Evolutionary conservation across 2,797 vertebrate species (phyloP).

Genomic region (Acridotheres tristis): DNA sequence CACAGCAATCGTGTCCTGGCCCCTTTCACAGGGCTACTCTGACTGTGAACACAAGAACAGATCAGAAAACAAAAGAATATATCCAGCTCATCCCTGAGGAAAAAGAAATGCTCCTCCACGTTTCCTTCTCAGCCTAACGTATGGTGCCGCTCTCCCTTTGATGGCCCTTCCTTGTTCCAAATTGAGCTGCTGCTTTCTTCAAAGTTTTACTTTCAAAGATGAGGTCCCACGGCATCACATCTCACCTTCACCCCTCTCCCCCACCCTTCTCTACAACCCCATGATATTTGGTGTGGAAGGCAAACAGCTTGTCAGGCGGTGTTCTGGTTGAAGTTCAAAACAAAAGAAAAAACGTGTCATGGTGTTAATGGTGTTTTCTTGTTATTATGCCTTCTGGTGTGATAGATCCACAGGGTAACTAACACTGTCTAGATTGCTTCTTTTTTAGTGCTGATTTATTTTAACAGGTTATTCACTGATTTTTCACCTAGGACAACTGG

Average conservation of each 20-base stretch:
- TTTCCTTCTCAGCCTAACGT: not conserved
- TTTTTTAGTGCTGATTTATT: constrained; percentile 41
- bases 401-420: constrained; percentile 58
- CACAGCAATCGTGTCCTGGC: not conserved
- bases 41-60: constrained; percentile 46
- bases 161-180: constrained; percentile 39
- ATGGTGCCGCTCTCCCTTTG: not conserved
- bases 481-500: not conserved
- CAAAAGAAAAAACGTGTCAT: constrained; percentile 39
- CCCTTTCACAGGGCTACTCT: not conserved
- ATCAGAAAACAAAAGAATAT: constrained; percentile 7
- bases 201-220: constrained; percentile 42
- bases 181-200: constrained; percentile 20
- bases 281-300: constrained; percentile 7
- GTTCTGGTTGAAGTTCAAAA: constrained; percentile 29
- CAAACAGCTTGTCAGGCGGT: constrained; percentile 47
- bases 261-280: constrained; percentile 2
- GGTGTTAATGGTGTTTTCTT: constrained; percentile 57
- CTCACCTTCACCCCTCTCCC: not conserved
- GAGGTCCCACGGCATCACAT: not conserved
- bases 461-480: constrained; percentile 31
- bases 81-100: not conserved
- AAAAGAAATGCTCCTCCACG: not conserved
- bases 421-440: constrained; percentile 27
- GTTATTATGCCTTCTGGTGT: constrained; percentile 18